Conservation (phyloP, 2,113 vertebrate species). For the Chloropsis cyanopogon region DNA sequence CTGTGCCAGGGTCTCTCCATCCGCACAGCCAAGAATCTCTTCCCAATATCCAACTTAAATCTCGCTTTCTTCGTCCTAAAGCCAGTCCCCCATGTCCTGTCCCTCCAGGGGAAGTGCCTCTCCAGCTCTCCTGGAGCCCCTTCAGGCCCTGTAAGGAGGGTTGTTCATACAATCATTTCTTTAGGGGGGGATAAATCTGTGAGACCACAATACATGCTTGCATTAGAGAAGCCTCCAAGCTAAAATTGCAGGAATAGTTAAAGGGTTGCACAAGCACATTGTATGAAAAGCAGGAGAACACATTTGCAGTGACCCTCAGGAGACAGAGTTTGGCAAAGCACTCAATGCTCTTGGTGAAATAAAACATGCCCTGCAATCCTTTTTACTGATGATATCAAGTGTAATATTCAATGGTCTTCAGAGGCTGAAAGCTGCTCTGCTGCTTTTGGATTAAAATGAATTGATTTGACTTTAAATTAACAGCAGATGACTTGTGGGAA, state of each 20-base stretch:
- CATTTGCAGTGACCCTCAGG: slow-evolving; percentile 39
- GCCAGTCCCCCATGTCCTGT: background rate
- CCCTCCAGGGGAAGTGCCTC: background rate
- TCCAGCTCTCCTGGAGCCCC: background rate
- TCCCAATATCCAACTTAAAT: background rate
- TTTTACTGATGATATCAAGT: slow-evolving; percentile 21
- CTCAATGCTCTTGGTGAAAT: slow-evolving; percentile 37
- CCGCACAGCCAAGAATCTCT: background rate
- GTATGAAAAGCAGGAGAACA: slow-evolving; percentile 41
- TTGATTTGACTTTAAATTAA: slow-evolving; percentile 49
- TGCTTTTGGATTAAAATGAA: slow-evolving; percentile 56
- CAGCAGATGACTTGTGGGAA: slow-evolving; percentile 38
- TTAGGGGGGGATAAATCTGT: background rate
- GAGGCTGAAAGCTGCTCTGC: slow-evolving; percentile 31
- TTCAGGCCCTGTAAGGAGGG: background rate
- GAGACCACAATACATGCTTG: background rate
- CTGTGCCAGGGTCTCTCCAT: background rate
- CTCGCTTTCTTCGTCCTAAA: background rate
- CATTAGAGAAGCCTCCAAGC: background rate
- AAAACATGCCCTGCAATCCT: slow-evolving; percentile 21
- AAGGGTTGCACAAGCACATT: background rate
- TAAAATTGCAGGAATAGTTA: background rate
- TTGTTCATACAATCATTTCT: background rate
- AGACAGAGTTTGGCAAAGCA: slow-evolving; percentile 36
- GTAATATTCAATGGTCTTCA: slow-evolving; percentile 28